Conservation (phyloP, 2,113 vertebrate genomes). For the Jacana jacana region DNA sequence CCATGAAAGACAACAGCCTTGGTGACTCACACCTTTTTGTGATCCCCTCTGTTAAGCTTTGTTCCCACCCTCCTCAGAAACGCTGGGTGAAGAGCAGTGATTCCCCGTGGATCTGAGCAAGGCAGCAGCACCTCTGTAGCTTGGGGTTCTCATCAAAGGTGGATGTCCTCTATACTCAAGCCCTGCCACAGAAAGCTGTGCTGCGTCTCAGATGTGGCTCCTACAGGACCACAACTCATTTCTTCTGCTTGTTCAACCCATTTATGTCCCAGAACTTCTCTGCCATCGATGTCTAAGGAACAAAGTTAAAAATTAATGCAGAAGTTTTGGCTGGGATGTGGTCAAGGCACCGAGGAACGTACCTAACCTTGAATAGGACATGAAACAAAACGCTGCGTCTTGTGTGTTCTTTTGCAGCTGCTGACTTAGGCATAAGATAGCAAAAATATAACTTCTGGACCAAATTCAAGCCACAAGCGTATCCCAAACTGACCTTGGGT, state of each 20-base stretch:
- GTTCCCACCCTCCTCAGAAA: neutral
- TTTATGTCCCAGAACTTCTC: neutral
- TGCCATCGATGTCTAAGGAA: neutral
- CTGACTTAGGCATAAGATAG: neutral
- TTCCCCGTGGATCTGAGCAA: neutral
- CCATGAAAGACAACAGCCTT: fast-evolving
- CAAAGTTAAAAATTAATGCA: neutral
- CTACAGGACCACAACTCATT: neutral
- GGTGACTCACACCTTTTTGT: neutral
- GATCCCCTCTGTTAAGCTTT: neutral
- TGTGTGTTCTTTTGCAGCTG: neutral
- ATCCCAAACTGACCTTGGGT: neutral
- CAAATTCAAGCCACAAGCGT: neutral
- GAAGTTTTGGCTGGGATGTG: neutral
- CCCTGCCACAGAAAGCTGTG: neutral
- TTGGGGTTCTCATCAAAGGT: neutral
- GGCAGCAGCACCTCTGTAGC: neutral
- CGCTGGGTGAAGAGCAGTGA: fast-evolving
- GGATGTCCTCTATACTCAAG: neutral
- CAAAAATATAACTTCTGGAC: neutral
- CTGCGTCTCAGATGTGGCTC: neutral
- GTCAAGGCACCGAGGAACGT: neutral
- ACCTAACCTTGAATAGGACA: neutral
- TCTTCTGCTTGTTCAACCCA: neutral
- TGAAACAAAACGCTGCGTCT: neutral